Evolutionary conservation across 2,888 invertebrate genomes (phyloP).

Genomic region (Scaptomyza polygonia): DNA sequence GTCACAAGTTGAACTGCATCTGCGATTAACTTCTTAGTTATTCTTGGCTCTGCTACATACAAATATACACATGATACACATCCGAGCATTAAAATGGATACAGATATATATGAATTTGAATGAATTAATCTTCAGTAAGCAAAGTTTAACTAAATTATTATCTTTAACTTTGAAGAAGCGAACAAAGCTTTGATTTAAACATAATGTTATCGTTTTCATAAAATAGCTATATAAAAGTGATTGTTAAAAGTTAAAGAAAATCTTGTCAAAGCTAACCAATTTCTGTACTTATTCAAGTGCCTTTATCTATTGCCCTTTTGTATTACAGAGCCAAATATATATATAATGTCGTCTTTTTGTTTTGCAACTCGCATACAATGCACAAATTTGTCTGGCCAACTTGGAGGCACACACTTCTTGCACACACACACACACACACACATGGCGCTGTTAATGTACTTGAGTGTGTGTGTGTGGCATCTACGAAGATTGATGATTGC

Average conservation of each 20-base stretch:
- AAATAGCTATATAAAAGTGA: neutral
- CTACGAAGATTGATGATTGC: constrained; percentile 70
- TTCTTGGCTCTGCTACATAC: constrained; percentile 27
- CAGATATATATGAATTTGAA: no score
- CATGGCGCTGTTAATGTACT: constrained; percentile 1
- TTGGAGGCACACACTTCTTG: constrained; percentile 25
- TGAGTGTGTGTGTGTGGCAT: constrained; percentile 43
- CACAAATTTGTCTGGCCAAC: constrained; percentile 54
- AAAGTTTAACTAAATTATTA: no score
- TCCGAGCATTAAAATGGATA: constrained; percentile 12
- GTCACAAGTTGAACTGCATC: constrained; percentile 64
- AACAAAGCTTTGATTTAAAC: no score
- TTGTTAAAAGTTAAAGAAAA: neutral
- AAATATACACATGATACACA: constrained; percentile 9
- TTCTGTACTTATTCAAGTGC: constrained; percentile 16
- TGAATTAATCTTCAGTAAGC: no score
- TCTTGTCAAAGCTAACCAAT: neutral
- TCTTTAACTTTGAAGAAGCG: no score
- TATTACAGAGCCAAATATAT: constrained; percentile 25
- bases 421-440: neutral
- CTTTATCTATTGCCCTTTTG: constrained; percentile 13
- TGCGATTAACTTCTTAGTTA: constrained; percentile 67
- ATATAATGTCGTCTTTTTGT: constrained; percentile 46
- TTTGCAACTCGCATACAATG: constrained; percentile 40
- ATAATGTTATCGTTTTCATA: neutral